phyloP scores from a whole-genome alignment of 2,797 vertebrate genomes.

The Adrianichthys oophorus region DNA sequence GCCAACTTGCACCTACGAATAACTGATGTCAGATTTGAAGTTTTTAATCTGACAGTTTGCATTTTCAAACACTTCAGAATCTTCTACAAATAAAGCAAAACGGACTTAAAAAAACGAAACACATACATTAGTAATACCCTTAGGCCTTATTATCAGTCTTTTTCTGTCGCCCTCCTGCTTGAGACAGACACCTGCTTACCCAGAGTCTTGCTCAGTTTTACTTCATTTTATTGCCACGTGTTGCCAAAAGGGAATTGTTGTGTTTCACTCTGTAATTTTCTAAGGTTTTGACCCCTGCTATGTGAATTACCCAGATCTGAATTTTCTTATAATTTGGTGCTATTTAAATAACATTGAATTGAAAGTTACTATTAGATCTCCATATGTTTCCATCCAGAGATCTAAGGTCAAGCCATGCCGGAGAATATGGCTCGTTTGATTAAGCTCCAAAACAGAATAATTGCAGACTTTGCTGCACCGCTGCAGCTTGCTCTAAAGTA shows the following conservation, averaged over 20 bases:
- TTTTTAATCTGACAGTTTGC: too few species aligned
- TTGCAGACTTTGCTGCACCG: slow-evolving; percentile 19
- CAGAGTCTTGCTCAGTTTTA: neutral
- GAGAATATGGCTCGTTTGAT: slow-evolving; percentile 66
- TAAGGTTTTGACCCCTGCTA: slow-evolving; percentile 12
- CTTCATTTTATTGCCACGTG: neutral
- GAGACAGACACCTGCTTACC: slow-evolving; percentile 9
- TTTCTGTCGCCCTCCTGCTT: neutral
- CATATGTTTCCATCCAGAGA: slow-evolving; percentile 37
- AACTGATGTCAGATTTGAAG: too few species aligned
- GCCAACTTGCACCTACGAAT: too few species aligned
- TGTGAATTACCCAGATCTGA: slow-evolving; percentile 10
- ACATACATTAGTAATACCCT: neutral
- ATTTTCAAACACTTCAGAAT: too few species aligned
- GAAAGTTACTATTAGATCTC: slow-evolving; percentile 49
- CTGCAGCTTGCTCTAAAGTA: slow-evolving; percentile 28
- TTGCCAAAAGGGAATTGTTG: slow-evolving; percentile 10
- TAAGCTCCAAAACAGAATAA: slow-evolving; percentile 55
- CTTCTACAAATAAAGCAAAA: too few species aligned
- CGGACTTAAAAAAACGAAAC: too few species aligned
- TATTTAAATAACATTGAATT: slow-evolving; percentile 17
- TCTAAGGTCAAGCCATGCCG: slow-evolving; percentile 64
- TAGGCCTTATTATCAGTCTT: neutral
- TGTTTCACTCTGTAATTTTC: slow-evolving; percentile 6
- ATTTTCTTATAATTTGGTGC: slow-evolving; percentile 9